Base-by-base conservation (phyloP, 2,113 vertebrate genomes). In the Acrocephalus arundinaceus region DNA sequence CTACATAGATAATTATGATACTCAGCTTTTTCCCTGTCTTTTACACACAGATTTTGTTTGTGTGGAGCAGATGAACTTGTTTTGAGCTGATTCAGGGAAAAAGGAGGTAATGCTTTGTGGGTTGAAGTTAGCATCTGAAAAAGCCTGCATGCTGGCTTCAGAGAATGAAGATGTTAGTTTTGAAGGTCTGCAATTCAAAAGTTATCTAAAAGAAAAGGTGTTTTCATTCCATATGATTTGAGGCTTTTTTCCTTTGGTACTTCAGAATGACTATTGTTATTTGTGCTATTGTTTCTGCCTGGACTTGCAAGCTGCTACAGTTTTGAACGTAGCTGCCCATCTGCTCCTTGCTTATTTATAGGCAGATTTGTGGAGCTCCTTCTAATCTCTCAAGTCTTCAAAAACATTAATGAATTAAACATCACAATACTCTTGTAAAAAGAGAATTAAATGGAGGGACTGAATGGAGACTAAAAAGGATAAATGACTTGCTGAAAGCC, bases 371-470 rank as follows among this genome's bases (percentile, higher is more conserved):
- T 93, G 55, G 75, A 90, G 35, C 80, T 94, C 43, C 52, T 93
- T 92, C 86, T 95, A 90, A 93, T 93, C 71, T 92, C 70, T 70
- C 46, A 91, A 96, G 49, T 90, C 61, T 88, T 94, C 68, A 81
- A 72, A 96, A 95, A 86, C 85, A 74, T 91, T 90, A 96, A 96
- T 96, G 92, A 97, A 95, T 96, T 94, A 96, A 97, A 96, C 92
- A 96, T 97, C 49, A 86, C 85, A 77, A n/a, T 94, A 52, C 52
- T 86, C 45, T 52, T 95, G 79, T 94, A 88, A 61, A 93, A 84
- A 81, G 72, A 67, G 83, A 90, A 55, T 87, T 94, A 91, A 62
- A 93, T 71, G 39, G 59, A 71, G 82, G 46, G 52, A 84, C 77
- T 90, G 94, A 94, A 94, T 84, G 85, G 68, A 95, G 68, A 84